phyloP scores from a whole-genome alignment of 2,797 vertebrate genomes.

The Megaceryle alcyon region DNA sequence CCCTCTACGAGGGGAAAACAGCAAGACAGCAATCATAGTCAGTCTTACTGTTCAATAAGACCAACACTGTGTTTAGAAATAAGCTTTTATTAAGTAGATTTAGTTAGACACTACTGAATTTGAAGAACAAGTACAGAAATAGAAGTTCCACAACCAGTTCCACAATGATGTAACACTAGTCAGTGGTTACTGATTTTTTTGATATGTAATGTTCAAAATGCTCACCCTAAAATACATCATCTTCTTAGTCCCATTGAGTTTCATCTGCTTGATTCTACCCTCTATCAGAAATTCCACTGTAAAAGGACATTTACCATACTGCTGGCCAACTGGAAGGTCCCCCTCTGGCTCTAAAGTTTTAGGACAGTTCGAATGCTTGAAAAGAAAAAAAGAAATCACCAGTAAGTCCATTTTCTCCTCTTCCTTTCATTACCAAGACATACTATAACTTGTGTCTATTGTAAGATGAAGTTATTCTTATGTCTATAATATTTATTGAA shows the following conservation, averaged over 20 bases:
- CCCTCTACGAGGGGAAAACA: background rate
- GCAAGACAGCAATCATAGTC: background rate
- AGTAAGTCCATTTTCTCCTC: background rate
- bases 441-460: background rate
- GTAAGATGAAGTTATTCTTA: background rate
- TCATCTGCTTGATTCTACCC: background rate
- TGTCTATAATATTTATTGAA: background rate
- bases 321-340: background rate
- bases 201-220: background rate
- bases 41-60: background rate
- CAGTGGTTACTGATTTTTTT: background rate
- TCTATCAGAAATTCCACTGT: background rate
- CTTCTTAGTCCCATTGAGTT: background rate
- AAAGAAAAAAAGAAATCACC: background rate
- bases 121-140: background rate
- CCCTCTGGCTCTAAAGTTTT: conserved; percentile 45
- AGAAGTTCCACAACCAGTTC: background rate
- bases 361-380: conserved; percentile 88
- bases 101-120: background rate
- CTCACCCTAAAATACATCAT: background rate
- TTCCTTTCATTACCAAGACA: background rate
- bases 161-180: background rate
- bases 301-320: background rate
- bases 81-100: conserved; percentile 39
- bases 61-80: conserved; percentile 7